These are phyloP conservation scores for Peromyscus attwateri DNA, from an alignment of 2,797 vertebrate genomes.

Conservation along the genomic window DNA sequence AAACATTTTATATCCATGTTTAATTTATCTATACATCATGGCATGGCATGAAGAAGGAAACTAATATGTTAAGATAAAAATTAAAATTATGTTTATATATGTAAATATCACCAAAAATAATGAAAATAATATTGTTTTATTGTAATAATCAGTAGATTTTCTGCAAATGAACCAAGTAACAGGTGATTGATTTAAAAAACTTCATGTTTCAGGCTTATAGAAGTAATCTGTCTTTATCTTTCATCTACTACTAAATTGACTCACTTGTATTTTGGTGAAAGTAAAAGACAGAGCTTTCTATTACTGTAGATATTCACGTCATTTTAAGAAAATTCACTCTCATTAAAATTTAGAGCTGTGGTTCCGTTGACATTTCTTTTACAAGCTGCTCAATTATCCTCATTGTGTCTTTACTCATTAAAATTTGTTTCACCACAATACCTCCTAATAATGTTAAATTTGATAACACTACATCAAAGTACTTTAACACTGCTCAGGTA, in stretches of 20 bases:
- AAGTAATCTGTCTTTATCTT: not conserved
- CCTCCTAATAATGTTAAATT: conserved; percentile 27
- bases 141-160: not conserved
- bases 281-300: not conserved
- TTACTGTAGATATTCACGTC: not conserved
- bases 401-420: conserved; percentile 23
- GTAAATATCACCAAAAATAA: not conserved
- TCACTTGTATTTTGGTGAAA: conserved; percentile 39
- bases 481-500: not conserved
- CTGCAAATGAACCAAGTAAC: not conserved
- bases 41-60: not conserved
- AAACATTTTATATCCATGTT: too few relatives aligned
- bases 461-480: not conserved
- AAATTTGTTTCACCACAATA: not conserved
- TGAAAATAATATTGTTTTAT: not conserved
- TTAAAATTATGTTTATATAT: not conserved
- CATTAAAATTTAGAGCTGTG: not conserved
- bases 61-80: not conserved
- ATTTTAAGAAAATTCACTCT: not conserved
- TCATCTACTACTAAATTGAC: not conserved
- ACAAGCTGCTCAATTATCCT: conserved; percentile 36
- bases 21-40: not conserved
- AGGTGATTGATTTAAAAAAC: not conserved
- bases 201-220: not conserved
- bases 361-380: conserved; percentile 14